Conservation (phyloP, 2,113 vertebrate genomes). For the Manacus vitellinus region DNA sequence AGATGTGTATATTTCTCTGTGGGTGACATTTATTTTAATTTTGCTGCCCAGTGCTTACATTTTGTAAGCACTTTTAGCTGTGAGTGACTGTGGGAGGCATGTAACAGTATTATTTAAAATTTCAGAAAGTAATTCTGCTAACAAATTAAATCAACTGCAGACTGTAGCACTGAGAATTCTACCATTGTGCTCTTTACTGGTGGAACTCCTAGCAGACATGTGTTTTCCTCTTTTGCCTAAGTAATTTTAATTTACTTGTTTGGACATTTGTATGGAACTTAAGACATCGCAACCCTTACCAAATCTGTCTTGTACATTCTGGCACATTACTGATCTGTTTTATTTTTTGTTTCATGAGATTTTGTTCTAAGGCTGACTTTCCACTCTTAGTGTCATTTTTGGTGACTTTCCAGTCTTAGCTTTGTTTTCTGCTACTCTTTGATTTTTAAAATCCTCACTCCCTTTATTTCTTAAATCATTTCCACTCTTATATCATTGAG, state of each 20-base stretch:
- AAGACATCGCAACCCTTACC: background rate
- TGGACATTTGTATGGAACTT: background rate
- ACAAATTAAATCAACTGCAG: slow-evolving; percentile 12
- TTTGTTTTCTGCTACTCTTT: background rate
- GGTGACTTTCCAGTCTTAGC: background rate
- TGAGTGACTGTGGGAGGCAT: background rate
- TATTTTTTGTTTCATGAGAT: background rate
- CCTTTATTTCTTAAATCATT: background rate
- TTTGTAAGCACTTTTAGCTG: background rate
- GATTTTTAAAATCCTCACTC: background rate
- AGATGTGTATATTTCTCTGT: background rate
- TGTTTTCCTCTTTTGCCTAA: background rate
- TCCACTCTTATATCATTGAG: background rate
- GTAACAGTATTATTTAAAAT: slow-evolving; percentile 2
- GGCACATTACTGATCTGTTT: background rate
- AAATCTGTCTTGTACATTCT: background rate
- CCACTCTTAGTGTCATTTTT: background rate
- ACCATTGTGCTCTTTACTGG: background rate
- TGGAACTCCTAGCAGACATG: background rate
- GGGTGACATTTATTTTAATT: background rate
- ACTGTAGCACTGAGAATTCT: background rate
- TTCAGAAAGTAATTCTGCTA: background rate
- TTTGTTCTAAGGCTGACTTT: background rate
- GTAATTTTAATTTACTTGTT: background rate
- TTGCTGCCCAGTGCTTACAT: background rate